Conservation (phyloP, 2,113 vertebrate species). For the Albula glossodonta region DNA sequence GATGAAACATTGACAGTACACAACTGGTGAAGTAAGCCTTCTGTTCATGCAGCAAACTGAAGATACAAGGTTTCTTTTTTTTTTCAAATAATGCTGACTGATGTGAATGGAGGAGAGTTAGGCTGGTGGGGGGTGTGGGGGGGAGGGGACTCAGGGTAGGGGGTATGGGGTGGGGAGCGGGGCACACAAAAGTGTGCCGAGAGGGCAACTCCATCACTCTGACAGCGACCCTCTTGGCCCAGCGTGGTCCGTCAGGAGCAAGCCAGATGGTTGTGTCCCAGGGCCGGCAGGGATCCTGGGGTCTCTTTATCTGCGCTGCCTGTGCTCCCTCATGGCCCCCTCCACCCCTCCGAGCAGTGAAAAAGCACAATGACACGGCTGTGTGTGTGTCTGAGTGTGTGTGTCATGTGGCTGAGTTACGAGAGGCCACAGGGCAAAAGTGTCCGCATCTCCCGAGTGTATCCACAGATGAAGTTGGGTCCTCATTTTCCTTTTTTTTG, state of each 20-base stretch:
- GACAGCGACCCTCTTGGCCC: conserved; percentile 38
- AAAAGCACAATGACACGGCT: conserved; percentile 25
- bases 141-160: background rate
- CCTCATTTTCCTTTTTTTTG: no score
- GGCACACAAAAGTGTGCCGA: conserved; percentile 54
- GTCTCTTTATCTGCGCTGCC: conserved; percentile 59
- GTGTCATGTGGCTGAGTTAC: conserved; percentile 33
- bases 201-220: conserved; percentile 53
- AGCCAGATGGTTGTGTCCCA: conserved; percentile 58
- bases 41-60: no score
- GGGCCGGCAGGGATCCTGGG: conserved; percentile 56
- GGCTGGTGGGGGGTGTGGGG: conserved; percentile 1
- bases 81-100: conserved; percentile 25
- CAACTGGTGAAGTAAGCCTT: no score
- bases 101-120: conserved; percentile 32
- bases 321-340: background rate
- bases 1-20: no score
- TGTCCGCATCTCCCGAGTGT: no score
- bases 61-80: no score
- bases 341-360: no score
- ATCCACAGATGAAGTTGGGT: no score
- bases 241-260: conserved; percentile 49
- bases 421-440: conserved; percentile 41
- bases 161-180: no score
- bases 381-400: background rate